A percentile compares a stretch with the other conserved stretches of the same genome.
Conservation (phyloP, 2,888 invertebrate species). For the Acanthosoma haemorrhoidale region DNA sequence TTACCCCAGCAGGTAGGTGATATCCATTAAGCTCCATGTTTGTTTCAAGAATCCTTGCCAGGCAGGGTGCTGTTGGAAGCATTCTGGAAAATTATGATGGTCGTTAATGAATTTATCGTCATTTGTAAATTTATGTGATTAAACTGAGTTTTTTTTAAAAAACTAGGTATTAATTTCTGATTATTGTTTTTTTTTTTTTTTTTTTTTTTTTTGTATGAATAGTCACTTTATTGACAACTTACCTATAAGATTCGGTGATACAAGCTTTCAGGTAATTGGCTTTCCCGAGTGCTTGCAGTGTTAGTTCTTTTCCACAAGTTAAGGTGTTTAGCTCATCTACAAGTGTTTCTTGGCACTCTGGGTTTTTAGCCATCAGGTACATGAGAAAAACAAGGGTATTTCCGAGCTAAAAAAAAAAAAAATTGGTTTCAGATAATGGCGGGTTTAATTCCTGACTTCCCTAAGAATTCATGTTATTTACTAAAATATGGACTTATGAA, state of each 20-base stretch:
- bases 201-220: neutral
- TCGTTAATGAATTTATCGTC: no score
- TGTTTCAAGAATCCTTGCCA: conserved; percentile 69
- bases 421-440: neutral
- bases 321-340: conserved; percentile 57
- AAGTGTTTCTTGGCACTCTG: conserved; percentile 60
- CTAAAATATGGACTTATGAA: neutral
- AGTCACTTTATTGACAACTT: conserved; percentile 18
- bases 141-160: no score
- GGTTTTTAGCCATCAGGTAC: conserved; percentile 64
- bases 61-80: conserved; percentile 70
- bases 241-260: conserved; percentile 67
- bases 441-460: neutral
- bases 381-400: conserved; percentile 75
- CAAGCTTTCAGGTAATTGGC: conserved; percentile 76
- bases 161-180: no score
- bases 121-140: no score
- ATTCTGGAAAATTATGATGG: conserved; percentile 46
- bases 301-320: conserved; percentile 53
- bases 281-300: conserved; percentile 56
- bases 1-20: conserved; percentile 64
- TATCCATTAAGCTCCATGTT: conserved; percentile 64
- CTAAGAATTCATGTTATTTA: neutral
- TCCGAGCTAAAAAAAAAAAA: conserved; percentile 56
- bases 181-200: no score